These are phyloP conservation scores for Pteronotus mesoamericanus DNA, from an alignment of 2,797 vertebrate species.

Conservation along the genomic window DNA sequence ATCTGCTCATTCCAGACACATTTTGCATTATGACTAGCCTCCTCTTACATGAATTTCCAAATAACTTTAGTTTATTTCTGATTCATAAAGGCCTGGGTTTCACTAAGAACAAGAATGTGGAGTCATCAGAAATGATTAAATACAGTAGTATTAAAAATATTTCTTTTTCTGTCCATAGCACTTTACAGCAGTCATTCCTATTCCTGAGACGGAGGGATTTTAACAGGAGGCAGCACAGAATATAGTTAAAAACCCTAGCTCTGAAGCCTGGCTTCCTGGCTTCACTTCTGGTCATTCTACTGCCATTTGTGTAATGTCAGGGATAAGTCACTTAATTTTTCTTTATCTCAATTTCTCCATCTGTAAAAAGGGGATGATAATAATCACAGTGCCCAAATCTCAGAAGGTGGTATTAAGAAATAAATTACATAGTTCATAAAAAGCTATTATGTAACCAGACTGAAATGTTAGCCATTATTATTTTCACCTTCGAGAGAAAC, in stretches of 20 bases:
- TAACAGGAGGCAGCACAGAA: neutral
- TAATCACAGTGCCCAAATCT: neutral
- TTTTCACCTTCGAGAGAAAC: constrained; percentile 16
- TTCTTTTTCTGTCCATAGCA: neutral
- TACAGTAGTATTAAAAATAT: neutral
- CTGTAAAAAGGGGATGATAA: neutral
- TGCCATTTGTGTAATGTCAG: neutral
- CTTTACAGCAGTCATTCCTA: neutral
- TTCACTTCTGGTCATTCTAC: neutral
- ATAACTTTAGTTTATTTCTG: neutral
- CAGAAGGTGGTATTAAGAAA: neutral
- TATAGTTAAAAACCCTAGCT: neutral
- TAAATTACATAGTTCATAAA: constrained; percentile 14
- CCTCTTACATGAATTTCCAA: neutral
- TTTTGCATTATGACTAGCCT: neutral
- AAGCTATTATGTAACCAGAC: neutral
- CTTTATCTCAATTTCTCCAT: neutral
- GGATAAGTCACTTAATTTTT: neutral
- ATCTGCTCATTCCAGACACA: neutral
- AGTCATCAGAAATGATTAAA: neutral
- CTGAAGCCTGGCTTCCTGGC: neutral
- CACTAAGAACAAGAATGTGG: neutral
- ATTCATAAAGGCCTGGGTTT: neutral
- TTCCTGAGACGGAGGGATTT: neutral
- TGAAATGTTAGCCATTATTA: neutral